A percentile compares a stretch with the other conserved stretches of the same genome.
These are phyloP conservation scores for Drosophila kokeensis DNA, from an alignment of 2,888 invertebrate species.

Conservation along the genomic window DNA sequence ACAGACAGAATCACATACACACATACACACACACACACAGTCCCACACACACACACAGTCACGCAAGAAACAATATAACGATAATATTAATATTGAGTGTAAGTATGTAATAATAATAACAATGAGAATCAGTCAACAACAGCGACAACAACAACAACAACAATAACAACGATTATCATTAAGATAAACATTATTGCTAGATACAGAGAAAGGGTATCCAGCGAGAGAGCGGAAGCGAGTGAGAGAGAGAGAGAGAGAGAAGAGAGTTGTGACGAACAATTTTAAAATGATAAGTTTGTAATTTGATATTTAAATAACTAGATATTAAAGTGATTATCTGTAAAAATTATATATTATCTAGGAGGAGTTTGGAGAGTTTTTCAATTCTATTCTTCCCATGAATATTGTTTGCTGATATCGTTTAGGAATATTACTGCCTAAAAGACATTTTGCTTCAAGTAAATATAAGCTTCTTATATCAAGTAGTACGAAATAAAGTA, in stretches of 20 bases:
- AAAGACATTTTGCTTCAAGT: background rate
- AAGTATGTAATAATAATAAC: conserved; percentile 29
- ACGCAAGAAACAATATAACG: conserved; percentile 40
- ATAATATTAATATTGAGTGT: conserved; percentile 30
- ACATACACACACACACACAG: background rate
- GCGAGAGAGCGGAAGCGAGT: background rate
- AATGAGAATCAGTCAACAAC: conserved; percentile 19
- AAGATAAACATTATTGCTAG: conserved; percentile 25
- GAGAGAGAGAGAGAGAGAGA: background rate
- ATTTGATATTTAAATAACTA: background rate
- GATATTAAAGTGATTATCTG: background rate
- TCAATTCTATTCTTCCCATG: background rate
- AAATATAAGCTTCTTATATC: background rate
- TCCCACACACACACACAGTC: background rate
- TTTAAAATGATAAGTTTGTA: background rate
- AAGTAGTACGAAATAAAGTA: background rate
- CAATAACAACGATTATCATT: conserved; percentile 19
- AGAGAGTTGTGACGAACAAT: background rate
- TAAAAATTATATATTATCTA: no score
- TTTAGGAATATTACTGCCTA: background rate
- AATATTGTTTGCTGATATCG: background rate
- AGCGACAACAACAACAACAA: conserved; percentile 14
- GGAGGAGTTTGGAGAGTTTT: background rate
- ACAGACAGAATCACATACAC: conserved; percentile 4
- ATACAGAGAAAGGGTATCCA: background rate